Evolutionary conservation across 2,888 invertebrate genomes (phyloP).

Genomic region (Exocentrus adspersus): DNA sequence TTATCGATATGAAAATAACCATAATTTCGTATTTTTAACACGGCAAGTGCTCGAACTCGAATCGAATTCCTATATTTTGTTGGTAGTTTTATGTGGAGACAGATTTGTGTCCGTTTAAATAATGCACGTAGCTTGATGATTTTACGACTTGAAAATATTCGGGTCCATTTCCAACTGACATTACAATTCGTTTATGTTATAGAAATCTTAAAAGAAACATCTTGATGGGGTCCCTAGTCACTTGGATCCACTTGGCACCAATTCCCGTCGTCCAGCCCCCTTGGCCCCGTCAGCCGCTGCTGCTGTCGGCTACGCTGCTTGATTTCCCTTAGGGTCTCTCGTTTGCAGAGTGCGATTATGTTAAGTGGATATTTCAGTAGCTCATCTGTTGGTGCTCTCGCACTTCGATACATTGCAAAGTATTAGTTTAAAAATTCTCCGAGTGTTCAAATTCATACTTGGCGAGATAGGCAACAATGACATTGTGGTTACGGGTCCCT

Average conservation of each 20-base stretch:
- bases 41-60: too few species aligned
- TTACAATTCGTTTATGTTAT: constrained; percentile 31
- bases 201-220: constrained; percentile 53
- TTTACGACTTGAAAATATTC: constrained; percentile 14
- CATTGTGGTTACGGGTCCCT: neutral
- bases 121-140: neutral
- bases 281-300: constrained; percentile 36
- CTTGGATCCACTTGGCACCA: constrained; percentile 57
- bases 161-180: constrained; percentile 9
- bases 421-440: constrained; percentile 36
- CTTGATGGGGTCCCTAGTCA: constrained; percentile 54
- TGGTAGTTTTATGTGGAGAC: neutral
- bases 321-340: constrained; percentile 63
- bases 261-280: constrained; percentile 48
- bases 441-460: constrained; percentile 27
- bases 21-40: too few species aligned
- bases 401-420: constrained; percentile 37
- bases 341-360: constrained; percentile 61
- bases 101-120: neutral
- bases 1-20: too few species aligned
- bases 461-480: constrained; percentile 33
- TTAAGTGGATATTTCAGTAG: constrained; percentile 63
- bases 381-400: constrained; percentile 42
- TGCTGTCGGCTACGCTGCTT: constrained; percentile 51
- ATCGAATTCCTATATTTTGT: too few species aligned